Percentiles rank a stretch among this genome's conserved stretches.
These are phyloP conservation scores for Micromussa lordhowensis DNA, from an alignment of 92 coral and sea anemone species.

Conservation along the genomic window DNA sequence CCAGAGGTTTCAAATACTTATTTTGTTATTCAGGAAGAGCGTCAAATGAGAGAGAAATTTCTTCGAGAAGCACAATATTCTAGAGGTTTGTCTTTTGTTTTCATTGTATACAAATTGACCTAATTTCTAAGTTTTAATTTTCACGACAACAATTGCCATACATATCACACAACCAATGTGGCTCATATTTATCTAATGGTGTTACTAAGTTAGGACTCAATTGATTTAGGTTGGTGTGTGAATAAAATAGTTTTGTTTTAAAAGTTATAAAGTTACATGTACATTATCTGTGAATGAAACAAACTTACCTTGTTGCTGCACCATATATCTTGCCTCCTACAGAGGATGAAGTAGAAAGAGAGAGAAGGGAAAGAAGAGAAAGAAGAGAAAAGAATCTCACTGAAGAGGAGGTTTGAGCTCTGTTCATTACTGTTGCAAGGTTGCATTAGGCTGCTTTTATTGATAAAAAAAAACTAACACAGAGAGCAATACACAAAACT, in stretches of 20 bases:
- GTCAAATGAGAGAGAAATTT: slow-evolving; percentile 89
- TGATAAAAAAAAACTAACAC: no score
- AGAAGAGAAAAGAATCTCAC: slow-evolving; percentile 80
- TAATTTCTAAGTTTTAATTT: background rate
- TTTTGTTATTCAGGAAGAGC: slow-evolving; percentile 77
- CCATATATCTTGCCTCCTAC: slow-evolving; percentile 3
- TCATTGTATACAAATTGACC: background rate
- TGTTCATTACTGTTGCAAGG: background rate
- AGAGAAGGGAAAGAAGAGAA: slow-evolving; percentile 93
- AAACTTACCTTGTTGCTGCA: no score
- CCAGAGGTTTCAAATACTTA: background rate
- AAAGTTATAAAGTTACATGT: no score
- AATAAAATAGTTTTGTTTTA: no score
- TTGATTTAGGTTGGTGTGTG: no score
- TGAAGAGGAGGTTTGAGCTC: slow-evolving; percentile 69
- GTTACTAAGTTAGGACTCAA: no score
- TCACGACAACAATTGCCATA: background rate
- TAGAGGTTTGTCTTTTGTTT: slow-evolving; percentile 65
- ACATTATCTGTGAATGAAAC: no score
- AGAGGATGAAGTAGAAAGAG: slow-evolving; percentile 92
- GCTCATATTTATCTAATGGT: no score
- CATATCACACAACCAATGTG: no score
- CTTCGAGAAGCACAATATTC: slow-evolving; percentile 91
- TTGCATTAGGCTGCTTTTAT: no score
- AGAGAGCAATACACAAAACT: no score